These are phyloP conservation scores for Nephotettix cincticeps DNA, from an alignment of 1,140 invertebrate genomes.

Conservation along the genomic window DNA sequence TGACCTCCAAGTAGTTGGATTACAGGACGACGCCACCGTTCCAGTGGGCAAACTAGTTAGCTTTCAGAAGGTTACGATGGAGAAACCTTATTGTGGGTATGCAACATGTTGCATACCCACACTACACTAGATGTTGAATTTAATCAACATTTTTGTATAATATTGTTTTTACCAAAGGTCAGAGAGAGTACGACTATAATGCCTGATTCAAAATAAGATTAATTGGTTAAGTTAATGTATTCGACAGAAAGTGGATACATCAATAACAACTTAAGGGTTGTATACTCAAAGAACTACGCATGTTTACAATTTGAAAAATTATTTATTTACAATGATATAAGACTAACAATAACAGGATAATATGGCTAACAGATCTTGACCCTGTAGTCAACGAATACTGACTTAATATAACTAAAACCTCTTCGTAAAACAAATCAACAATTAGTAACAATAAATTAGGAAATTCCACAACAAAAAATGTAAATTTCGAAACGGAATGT, in stretches of 20 bases:
- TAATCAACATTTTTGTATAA: too few relatives aligned
- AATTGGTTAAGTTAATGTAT: not conserved
- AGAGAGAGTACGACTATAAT: too few relatives aligned
- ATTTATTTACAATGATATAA: constrained; percentile 13
- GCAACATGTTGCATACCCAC: too few relatives aligned
- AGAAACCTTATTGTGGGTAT: too few relatives aligned
- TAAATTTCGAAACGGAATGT: not conserved
- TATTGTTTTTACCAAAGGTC: too few relatives aligned
- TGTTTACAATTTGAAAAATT: constrained; percentile 2
- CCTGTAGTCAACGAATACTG: constrained; percentile 9
- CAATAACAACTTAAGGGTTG: too few relatives aligned
- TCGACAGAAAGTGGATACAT: not conserved
- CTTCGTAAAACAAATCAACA: not conserved
- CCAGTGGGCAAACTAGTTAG: too few relatives aligned
- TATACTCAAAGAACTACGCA: not conserved
- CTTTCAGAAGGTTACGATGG: too few relatives aligned
- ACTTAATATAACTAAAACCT: not conserved
- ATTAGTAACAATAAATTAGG: not conserved
- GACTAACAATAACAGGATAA: constrained; percentile 5
- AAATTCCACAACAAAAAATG: not conserved
- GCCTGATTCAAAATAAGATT: not conserved
- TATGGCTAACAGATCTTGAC: not conserved
- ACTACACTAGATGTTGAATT: too few relatives aligned
- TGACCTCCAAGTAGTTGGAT: too few relatives aligned
- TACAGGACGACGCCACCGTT: too few relatives aligned